A percentile compares a stretch with the other conserved stretches of the same genome.
Conservation (phyloP, 2,888 invertebrate species). For the Notocelia uddmanniana region DNA sequence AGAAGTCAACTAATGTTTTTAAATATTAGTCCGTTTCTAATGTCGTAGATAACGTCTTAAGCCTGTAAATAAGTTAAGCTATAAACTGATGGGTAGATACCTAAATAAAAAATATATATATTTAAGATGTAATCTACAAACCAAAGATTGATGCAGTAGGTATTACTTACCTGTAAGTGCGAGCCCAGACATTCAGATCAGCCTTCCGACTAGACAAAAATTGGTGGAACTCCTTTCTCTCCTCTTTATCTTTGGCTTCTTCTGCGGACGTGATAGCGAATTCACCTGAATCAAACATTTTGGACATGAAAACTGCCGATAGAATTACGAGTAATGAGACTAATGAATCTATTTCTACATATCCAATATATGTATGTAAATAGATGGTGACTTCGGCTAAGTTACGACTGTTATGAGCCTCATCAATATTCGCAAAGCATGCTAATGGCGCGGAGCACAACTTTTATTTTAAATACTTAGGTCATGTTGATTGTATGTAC, state of each 20-base stretch:
- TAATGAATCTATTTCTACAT: too few species aligned
- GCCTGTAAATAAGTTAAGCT: too few species aligned
- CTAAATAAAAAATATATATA: too few species aligned
- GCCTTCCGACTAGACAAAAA: conserved; percentile 87
- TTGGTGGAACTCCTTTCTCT: conserved; percentile 87
- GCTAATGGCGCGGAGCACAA: background rate
- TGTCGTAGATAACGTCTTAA: too few species aligned
- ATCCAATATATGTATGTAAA: background rate
- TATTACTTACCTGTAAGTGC: conserved; percentile 89
- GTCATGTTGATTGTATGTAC: background rate
- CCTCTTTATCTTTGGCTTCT: conserved; percentile 86
- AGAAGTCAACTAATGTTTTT: too few species aligned
- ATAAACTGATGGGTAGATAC: too few species aligned
- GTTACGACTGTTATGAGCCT: background rate
- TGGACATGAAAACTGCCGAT: background rate
- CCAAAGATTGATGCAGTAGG: background rate
- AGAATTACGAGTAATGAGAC: background rate
- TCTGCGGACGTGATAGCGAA: conserved; percentile 87
- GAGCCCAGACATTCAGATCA: conserved; percentile 89
- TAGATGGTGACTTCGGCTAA: background rate
- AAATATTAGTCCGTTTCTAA: too few species aligned
- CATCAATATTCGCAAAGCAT: background rate
- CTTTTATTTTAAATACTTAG: background rate
- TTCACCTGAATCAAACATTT: conserved; percentile 63
- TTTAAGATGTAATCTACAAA: background rate